Conservation (phyloP, 2,113 vertebrate species). For the Campylorhamphus procurvoides region DNA sequence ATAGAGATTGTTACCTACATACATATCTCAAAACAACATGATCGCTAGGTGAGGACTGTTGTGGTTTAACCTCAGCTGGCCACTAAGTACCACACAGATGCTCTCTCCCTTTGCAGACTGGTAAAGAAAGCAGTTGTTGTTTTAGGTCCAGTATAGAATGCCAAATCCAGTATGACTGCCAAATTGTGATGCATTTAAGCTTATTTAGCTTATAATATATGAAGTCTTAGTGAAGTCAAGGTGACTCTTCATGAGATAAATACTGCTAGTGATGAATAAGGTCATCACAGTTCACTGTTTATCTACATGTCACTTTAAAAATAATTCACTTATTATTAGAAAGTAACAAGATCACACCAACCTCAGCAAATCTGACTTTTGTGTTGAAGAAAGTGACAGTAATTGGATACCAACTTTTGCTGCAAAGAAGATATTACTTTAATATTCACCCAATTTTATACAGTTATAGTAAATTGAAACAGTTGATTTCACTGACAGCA, state of each 20-base stretch:
- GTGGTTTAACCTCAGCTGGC: not conserved
- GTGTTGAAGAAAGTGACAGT: not conserved
- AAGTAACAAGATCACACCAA: conserved; percentile 6
- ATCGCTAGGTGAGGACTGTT: not conserved
- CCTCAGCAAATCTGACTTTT: not conserved
- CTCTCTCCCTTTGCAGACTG: not conserved
- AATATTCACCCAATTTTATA: not conserved
- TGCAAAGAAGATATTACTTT: not conserved
- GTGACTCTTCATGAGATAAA: not conserved
- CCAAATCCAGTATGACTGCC: not conserved
- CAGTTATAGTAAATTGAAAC: not conserved
- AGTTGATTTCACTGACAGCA: not conserved
- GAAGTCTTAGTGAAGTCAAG: conserved; percentile 7
- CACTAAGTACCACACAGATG: not conserved
- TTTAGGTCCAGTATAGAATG: not conserved
- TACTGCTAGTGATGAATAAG: not conserved
- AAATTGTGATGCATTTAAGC: not conserved
- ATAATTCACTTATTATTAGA: conserved; percentile 19
- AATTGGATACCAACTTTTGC: conserved; percentile 7
- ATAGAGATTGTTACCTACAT: not conserved
- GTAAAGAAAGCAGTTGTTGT: not conserved
- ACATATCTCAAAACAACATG: fast-evolving
- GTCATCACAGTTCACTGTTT: not conserved
- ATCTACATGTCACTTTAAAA: conserved; percentile 13
- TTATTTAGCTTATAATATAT: not conserved